Evolutionary conservation across 2,113 vertebrate genomes (phyloP).

Genomic region (Arothron firmamentum): DNA sequence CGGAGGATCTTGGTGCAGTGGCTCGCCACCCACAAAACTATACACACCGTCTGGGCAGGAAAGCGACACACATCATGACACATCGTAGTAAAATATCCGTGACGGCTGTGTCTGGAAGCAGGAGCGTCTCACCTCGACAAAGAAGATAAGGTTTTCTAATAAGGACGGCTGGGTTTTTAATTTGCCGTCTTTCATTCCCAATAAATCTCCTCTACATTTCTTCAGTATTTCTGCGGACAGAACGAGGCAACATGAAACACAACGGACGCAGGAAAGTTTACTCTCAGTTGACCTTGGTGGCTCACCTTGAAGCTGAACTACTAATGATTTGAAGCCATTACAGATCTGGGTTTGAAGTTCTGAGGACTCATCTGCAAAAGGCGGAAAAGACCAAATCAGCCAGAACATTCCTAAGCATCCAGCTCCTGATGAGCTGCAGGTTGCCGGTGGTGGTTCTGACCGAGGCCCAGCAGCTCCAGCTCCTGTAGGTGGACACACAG

Average conservation of each 20-base stretch:
- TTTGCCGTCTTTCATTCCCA: constrained; percentile 82
- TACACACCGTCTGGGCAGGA: constrained; percentile 79
- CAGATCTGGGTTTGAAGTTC: constrained; percentile 91
- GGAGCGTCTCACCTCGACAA: constrained; percentile 85
- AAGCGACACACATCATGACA: not conserved
- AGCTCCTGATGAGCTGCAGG: not conserved
- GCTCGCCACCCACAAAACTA: constrained; percentile 86
- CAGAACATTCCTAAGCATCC: not conserved
- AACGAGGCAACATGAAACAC: constrained; percentile 1
- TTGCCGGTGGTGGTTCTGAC: constrained; percentile 62
- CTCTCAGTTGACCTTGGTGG: not conserved
- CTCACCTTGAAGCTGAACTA: constrained; percentile 91
- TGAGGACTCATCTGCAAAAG: constrained; percentile 81
- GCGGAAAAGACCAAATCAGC: not conserved
- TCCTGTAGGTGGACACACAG: constrained; percentile 87
- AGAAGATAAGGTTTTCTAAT: constrained; percentile 93
- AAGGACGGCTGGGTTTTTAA: constrained; percentile 82
- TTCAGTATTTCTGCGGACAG: constrained; percentile 81
- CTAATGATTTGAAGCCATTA: constrained; percentile 85
- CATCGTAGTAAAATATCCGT: too few species aligned
- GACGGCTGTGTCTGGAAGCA: fast-evolving
- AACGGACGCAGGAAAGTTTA: not conserved
- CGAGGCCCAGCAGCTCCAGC: constrained; percentile 85
- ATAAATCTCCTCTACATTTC: constrained; percentile 90
- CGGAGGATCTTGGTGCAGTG: constrained; percentile 87